A percentile compares a stretch with the other conserved stretches of the same genome.
Evolutionary conservation across 2,113 vertebrate species (phyloP).

Genomic region (Campylorhamphus procurvoides): DNA sequence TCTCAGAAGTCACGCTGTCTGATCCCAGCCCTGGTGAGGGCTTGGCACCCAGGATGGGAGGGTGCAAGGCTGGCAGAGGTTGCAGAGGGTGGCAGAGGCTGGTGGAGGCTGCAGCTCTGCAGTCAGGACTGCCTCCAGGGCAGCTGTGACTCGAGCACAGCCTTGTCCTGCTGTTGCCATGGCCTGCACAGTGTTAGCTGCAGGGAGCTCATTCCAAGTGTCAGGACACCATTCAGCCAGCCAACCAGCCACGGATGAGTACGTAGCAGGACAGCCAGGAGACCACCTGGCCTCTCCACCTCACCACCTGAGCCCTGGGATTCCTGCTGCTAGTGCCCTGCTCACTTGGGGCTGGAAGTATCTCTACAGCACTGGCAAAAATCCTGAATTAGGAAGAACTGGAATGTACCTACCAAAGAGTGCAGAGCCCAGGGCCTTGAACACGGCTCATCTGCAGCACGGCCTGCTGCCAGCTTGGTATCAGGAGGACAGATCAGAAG

Average conservation of each 20-base stretch:
- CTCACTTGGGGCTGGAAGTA: not conserved
- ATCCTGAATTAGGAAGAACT: not conserved
- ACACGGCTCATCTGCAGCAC: not conserved
- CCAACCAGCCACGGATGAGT: not conserved
- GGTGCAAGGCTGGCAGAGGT: not conserved
- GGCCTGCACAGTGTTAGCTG: not conserved
- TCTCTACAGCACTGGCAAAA: not conserved
- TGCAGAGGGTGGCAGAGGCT: not conserved
- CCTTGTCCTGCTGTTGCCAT: not conserved
- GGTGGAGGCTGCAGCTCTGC: not conserved
- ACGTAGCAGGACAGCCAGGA: not conserved
- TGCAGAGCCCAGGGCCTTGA: not conserved
- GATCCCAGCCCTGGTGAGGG: accelerated
- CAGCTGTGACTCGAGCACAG: accelerated
- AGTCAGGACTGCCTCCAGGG: not conserved
- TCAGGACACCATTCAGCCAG: not conserved
- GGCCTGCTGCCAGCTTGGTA: not conserved
- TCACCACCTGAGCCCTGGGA: not conserved
- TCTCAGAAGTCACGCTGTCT: not conserved
- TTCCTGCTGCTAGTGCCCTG: too few relatives aligned
- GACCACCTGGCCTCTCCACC: not conserved
- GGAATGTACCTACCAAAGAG: not conserved
- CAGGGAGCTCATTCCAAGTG: not conserved
- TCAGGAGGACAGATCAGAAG: too few relatives aligned
- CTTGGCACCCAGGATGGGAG: accelerated